Evolutionary conservation across 1,140 invertebrate species (phyloP).

Genomic region (Hylyphantes graminicola): DNA sequence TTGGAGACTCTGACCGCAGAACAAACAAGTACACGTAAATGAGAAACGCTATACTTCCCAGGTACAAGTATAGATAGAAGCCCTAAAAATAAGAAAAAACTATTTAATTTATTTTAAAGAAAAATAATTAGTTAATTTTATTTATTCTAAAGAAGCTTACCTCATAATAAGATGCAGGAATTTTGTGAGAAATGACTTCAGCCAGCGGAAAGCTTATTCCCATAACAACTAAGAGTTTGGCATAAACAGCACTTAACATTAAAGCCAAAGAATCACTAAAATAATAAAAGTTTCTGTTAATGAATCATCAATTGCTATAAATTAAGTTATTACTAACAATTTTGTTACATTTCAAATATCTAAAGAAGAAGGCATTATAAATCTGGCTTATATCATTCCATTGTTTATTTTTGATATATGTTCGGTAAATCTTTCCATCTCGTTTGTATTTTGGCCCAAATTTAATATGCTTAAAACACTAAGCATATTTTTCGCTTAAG

Average conservation of each 20-base stretch:
- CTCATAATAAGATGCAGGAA: constrained; percentile 69
- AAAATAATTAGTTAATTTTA: neutral
- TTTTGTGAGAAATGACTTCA: constrained; percentile 68
- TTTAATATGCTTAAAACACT: too few species aligned
- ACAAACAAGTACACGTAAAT: constrained; percentile 86
- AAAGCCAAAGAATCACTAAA: constrained; percentile 83
- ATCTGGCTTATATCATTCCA: too few species aligned
- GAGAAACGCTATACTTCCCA: constrained; percentile 88
- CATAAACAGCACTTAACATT: constrained; percentile 90
- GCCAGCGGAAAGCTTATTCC: constrained; percentile 89
- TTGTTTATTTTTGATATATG: too few species aligned
- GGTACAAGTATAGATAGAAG: constrained; percentile 90
- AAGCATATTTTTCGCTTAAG: neutral
- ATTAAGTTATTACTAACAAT: neutral
- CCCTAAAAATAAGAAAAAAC: constrained; percentile 70
- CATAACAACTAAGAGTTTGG: constrained; percentile 93
- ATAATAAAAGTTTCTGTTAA: constrained; percentile 25
- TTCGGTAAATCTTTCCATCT: too few species aligned
- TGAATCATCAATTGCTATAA: neutral
- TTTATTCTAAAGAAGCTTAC: constrained; percentile 64
- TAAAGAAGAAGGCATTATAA: too few species aligned
- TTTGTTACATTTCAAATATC: neutral
- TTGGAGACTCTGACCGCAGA: constrained; percentile 60
- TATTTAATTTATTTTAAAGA: neutral
- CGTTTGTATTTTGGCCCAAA: too few species aligned